Evolutionary conservation across 2,797 vertebrate genomes (phyloP).

Genomic region (Sparidentex hasta): DNA sequence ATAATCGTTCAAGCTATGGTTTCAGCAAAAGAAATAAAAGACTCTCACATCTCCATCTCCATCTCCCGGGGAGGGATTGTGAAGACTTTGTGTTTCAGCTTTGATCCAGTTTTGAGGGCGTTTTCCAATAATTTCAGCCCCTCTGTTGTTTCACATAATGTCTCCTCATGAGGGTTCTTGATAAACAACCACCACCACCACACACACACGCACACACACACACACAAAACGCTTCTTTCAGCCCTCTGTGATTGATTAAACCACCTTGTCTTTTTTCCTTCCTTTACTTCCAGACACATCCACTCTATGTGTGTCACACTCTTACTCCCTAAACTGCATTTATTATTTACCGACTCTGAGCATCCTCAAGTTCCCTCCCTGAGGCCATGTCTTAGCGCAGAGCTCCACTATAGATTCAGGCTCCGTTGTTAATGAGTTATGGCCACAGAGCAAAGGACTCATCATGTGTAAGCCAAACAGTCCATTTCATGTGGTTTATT

Average conservation of each 20-base stretch:
- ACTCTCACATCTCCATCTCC: neutral
- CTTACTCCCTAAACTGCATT: slow-evolving; percentile 59
- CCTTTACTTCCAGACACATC: slow-evolving; percentile 47
- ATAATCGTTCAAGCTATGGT: slow-evolving; percentile 10
- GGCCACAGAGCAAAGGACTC: slow-evolving; percentile 32
- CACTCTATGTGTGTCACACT: slow-evolving; percentile 42
- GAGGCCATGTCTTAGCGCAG: slow-evolving; percentile 37
- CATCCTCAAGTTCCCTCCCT: slow-evolving; percentile 50
- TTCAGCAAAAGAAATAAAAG: slow-evolving; percentile 29
- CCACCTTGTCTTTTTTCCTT: slow-evolving; percentile 47
- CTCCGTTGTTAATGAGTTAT: slow-evolving; percentile 57
- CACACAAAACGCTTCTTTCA: neutral
- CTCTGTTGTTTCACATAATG: slow-evolving; percentile 29
- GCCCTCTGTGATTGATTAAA: slow-evolving; percentile 55
- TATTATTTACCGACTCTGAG: slow-evolving; percentile 76
- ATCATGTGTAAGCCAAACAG: slow-evolving; percentile 4
- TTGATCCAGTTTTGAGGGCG: slow-evolving; percentile 27
- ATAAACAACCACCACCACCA: too few species aligned
- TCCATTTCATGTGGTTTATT: slow-evolving; percentile 46
- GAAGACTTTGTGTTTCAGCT: slow-evolving; percentile 17
- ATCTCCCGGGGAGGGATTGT: slow-evolving; percentile 9
- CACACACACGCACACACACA: too few species aligned
- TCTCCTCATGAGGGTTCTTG: slow-evolving; percentile 11
- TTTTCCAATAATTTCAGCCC: slow-evolving; percentile 37
- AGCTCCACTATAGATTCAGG: slow-evolving; percentile 48